Percentiles rank a stretch among this genome's conserved stretches.
These are phyloP conservation scores for Dynastes grantii DNA, from an alignment of 2,888 invertebrate species.

Conservation along the genomic window DNA sequence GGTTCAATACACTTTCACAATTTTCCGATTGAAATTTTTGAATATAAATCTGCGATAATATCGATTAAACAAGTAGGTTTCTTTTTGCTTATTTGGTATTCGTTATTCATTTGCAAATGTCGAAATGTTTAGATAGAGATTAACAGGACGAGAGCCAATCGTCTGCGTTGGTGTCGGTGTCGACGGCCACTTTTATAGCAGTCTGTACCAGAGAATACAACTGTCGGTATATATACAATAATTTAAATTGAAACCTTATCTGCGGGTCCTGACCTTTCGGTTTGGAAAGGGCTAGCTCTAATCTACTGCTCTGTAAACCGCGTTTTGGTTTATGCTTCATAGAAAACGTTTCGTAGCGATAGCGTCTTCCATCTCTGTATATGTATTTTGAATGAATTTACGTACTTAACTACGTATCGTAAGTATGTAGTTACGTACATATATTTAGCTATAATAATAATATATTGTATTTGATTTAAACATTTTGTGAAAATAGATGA, in stretches of 20 bases:
- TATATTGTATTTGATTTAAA: no score
- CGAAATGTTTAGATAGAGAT: slow-evolving; percentile 37
- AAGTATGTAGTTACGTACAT: no score
- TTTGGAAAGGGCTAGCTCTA: slow-evolving; percentile 59
- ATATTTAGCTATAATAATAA: no score
- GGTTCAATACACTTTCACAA: no score
- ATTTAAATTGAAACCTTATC: slow-evolving; percentile 67
- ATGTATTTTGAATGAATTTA: background rate
- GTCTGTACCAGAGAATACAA: slow-evolving; percentile 53
- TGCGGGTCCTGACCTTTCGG: slow-evolving; percentile 62
- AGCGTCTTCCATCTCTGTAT: slow-evolving; percentile 6
- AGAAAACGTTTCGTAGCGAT: slow-evolving; percentile 28
- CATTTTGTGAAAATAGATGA: no score
- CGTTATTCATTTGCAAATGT: slow-evolving; percentile 41
- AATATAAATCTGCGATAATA: slow-evolving; percentile 19
- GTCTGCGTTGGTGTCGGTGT: background rate
- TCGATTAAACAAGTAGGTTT: background rate
- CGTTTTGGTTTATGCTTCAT: slow-evolving; percentile 22
- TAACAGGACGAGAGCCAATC: background rate
- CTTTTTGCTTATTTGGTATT: background rate
- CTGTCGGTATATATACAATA: slow-evolving; percentile 58
- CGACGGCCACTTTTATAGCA: slow-evolving; percentile 50
- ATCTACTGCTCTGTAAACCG: slow-evolving; percentile 56
- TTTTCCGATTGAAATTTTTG: background rate
- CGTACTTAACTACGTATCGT: background rate